Conservation (phyloP, 2,113 vertebrate species). For the Heptranchias perlo region DNA sequence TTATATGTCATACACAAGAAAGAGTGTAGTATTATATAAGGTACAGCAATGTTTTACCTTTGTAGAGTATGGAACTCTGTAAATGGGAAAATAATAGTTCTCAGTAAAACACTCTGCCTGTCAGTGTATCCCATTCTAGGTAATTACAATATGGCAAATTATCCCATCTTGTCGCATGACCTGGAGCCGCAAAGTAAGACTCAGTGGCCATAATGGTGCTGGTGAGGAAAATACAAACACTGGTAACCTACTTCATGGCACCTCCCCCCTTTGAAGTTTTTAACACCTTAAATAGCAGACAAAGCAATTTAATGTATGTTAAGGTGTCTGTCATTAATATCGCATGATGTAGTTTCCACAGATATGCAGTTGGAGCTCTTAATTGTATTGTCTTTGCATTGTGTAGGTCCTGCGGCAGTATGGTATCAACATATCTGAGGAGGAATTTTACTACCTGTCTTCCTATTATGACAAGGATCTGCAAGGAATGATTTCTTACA, state of each 20-base stretch:
- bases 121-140: background rate
- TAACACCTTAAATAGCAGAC: background rate
- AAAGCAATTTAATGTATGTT: background rate
- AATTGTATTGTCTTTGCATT: background rate
- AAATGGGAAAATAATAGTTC: background rate
- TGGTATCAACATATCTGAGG: conserved; percentile 54
- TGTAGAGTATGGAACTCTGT: background rate
- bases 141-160: background rate
- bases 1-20: background rate
- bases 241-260: too few species aligned
- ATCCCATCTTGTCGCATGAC: background rate
- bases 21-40: background rate
- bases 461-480: conserved; percentile 62
- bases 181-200: background rate
- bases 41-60: background rate
- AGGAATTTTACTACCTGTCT: conserved; percentile 62
- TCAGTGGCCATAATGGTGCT: background rate
- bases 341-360: background rate
- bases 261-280: too few species aligned
- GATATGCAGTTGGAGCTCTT: too few species aligned
- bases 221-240: background rate
- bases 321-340: background rate
- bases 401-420: conserved; percentile 59
- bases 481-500: conserved; percentile 60
- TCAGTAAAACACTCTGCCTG: background rate